phyloP scores from a whole-genome alignment of 2,888 invertebrate genomes.

The Rhabditophanes sp. region DNA sequence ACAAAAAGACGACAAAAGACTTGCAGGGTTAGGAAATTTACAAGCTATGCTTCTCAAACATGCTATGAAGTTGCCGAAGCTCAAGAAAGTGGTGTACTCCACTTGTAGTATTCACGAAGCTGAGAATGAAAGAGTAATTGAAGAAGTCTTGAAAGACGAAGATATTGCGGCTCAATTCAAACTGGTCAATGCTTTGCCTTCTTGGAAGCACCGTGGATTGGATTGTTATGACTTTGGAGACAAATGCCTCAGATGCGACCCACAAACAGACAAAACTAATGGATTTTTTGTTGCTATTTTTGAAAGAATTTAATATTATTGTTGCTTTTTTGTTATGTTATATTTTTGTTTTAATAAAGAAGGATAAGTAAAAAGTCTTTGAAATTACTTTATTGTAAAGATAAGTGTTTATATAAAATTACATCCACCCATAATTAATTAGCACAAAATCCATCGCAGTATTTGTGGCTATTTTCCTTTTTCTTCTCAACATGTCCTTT shows the following conservation, averaged over 20 bases:
- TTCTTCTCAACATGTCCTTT: no score
- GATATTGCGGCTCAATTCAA: conserved; percentile 24
- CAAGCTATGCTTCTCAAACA: conserved; percentile 61
- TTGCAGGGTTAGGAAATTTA: conserved; percentile 33
- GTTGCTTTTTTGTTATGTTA: conserved; percentile 1
- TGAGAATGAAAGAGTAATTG: conserved; percentile 80
- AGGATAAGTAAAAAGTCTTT: no score
- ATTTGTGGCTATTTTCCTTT: no score
- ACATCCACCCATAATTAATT: no score
- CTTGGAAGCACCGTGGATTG: conserved; percentile 49
- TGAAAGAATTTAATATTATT: conserved; percentile 44
- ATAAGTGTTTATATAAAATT: no score
- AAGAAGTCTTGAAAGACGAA: conserved; percentile 52
- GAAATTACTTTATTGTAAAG: no score
- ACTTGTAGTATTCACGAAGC: conserved; percentile 77
- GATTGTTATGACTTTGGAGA: conserved; percentile 32
- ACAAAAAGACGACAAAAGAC: conserved; percentile 19
- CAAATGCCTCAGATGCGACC: conserved; percentile 62
- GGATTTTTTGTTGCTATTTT: conserved; percentile 90
- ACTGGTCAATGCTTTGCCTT: conserved; percentile 38
- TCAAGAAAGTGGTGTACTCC: conserved; percentile 75
- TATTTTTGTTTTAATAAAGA: no score
- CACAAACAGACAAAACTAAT: conserved; percentile 63
- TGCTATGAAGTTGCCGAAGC: conserved; percentile 68
- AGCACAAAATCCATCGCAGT: no score